Conservation (phyloP, 2,113 vertebrate species). For the Cynocephalus volans region DNA sequence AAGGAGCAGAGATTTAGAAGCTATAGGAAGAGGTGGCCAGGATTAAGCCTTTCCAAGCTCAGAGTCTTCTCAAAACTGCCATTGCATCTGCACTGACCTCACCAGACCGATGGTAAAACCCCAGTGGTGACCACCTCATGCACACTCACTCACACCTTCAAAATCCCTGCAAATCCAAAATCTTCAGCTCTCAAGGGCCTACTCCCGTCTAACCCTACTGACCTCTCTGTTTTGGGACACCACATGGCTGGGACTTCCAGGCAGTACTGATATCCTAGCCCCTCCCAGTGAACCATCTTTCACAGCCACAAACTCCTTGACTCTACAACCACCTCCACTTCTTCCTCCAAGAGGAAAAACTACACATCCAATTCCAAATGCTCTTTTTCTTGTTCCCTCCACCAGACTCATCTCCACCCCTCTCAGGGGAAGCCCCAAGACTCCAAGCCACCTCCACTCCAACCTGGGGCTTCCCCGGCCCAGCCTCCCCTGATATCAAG, state of each 20-base stretch:
- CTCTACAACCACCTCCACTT: neutral
- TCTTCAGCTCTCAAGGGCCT: slow-evolving; percentile 3
- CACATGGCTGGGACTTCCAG: neutral
- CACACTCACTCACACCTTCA: neutral
- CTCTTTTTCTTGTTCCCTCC: neutral
- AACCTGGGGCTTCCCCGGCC: slow-evolving; percentile 59
- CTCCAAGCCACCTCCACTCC: slow-evolving; percentile 55
- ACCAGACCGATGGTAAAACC: neutral
- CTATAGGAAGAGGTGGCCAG: neutral
- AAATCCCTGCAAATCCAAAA: slow-evolving; percentile 46
- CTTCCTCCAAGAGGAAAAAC: slow-evolving; percentile 1
- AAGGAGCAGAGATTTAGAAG: slow-evolving; percentile 26
- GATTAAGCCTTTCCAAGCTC: neutral
- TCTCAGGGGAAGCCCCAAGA: slow-evolving; percentile 67
- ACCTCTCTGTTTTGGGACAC: slow-evolving; percentile 14
- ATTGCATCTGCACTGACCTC: neutral
- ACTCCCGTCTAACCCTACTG: slow-evolving; percentile 47
- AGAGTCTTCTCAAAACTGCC: neutral
- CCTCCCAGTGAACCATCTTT: neutral
- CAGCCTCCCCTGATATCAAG: slow-evolving; percentile 21
- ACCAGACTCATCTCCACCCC: slow-evolving; percentile 54
- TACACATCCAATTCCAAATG: neutral
- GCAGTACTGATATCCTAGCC: neutral
- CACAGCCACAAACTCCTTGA: slow-evolving; percentile 46
- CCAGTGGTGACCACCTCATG: neutral